These are phyloP conservation scores for Polypedilum pembai DNA, from an alignment of 1,140 invertebrate species.

Conservation along the genomic window DNA sequence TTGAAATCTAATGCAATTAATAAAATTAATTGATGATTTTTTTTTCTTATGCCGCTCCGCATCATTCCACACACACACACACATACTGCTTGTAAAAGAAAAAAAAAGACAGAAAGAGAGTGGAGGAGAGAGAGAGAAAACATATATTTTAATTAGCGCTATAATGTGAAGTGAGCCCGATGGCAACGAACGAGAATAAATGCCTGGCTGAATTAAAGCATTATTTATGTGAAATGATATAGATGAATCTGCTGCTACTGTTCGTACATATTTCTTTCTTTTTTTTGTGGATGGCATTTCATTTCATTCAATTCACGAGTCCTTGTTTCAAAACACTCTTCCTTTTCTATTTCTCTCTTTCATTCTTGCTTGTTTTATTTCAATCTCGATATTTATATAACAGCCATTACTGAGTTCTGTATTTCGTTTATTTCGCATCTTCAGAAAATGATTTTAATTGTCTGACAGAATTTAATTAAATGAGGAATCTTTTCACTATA, in stretches of 20 bases:
- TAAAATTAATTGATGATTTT: neutral
- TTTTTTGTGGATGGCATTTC: neutral
- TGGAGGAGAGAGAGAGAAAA: no score
- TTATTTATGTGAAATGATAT: neutral
- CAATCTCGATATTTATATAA: no score
- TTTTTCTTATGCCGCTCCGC: neutral
- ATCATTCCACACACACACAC: no score
- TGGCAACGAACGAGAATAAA: no score
- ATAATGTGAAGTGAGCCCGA: no score
- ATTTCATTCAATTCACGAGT: neutral
- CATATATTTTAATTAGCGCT: neutral
- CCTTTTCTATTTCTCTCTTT: neutral
- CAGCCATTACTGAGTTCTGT: neutral
- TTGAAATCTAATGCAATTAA: slow-evolving; percentile 7
- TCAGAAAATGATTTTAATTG: slow-evolving; percentile 9
- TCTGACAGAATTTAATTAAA: slow-evolving; percentile 19
- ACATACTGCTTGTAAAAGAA: no score
- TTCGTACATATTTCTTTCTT: neutral
- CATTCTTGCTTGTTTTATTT: neutral
- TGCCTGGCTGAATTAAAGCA: neutral
- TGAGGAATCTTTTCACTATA: neutral
- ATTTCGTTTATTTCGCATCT: neutral
- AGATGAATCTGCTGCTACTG: neutral
- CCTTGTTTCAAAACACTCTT: neutral
- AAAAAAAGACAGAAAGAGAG: no score